Conservation (phyloP, 2,888 invertebrate species). For the Sylvicola cinctus region DNA sequence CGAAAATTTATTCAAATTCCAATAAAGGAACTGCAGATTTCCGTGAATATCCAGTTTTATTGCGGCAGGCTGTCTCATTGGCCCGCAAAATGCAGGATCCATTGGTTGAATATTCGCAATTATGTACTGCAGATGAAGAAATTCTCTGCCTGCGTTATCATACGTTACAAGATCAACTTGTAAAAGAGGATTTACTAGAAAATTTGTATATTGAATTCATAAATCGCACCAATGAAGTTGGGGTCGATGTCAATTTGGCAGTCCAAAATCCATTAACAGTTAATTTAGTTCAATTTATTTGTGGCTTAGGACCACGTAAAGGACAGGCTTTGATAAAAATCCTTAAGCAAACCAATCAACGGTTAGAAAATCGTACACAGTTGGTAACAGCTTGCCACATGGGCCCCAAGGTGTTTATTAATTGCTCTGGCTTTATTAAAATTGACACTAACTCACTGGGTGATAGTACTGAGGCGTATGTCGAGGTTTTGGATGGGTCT, state of each 20-base stretch:
- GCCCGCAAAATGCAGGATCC: conserved; percentile 90
- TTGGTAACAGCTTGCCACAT: conserved; percentile 88
- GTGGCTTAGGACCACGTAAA: conserved; percentile 91
- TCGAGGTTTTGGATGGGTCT: conserved; percentile 90
- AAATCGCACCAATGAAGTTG: conserved; percentile 92
- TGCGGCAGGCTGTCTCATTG: conserved; percentile 83
- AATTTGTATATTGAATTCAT: conserved; percentile 77
- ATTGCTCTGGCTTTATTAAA: conserved; percentile 97
- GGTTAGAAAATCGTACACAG: conserved; percentile 85
- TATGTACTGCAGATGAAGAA: conserved; percentile 92
- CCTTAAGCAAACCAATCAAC: conserved; percentile 76
- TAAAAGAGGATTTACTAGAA: conserved; percentile 70
- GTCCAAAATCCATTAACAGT: conserved; percentile 74
- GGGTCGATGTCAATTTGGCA: conserved; percentile 89
- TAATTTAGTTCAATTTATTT: conserved; percentile 86
- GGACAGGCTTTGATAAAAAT: conserved; percentile 69
- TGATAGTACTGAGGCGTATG: conserved; percentile 85
- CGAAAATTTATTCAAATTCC: conserved; percentile 81
- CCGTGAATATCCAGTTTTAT: conserved; percentile 74
- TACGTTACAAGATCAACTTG: conserved; percentile 56
- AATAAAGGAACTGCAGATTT: conserved; percentile 74
- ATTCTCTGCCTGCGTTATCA: conserved; percentile 87
- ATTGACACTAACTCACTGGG: conserved; percentile 92
- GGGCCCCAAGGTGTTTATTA: conserved; percentile 97
- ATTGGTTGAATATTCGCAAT: conserved; percentile 82